A percentile compares a stretch with the other conserved stretches of the same genome.
phyloP scores from a whole-genome alignment of 92 coral and sea anemone genomes.

The Parazoanthus atlanticus region DNA sequence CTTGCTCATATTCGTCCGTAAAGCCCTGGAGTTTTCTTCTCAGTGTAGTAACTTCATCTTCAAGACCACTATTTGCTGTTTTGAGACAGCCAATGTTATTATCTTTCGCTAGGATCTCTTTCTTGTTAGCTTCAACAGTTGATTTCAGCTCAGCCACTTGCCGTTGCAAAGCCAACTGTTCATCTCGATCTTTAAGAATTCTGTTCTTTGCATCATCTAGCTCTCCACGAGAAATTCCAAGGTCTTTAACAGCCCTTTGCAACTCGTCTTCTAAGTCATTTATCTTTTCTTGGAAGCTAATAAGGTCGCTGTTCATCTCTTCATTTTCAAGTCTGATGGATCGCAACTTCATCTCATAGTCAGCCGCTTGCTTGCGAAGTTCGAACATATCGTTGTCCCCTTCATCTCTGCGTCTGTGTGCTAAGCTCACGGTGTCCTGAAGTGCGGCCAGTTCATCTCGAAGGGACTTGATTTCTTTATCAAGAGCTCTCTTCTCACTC shows the following conservation, averaged over 20 bases:
- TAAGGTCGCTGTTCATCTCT: constrained; percentile 92
- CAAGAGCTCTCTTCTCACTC: constrained; percentile 80
- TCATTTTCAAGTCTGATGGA: constrained; percentile 84
- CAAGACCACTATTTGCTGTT: constrained; percentile 73
- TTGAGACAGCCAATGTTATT: constrained; percentile 82
- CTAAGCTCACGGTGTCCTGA: constrained; percentile 80
- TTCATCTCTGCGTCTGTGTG: constrained; percentile 83
- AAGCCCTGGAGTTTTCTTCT: constrained; percentile 71
- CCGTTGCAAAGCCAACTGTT: constrained; percentile 61
- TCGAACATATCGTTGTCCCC: constrained; percentile 83
- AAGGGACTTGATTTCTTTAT: constrained; percentile 81
- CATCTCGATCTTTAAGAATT: constrained; percentile 77
- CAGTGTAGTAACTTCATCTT: constrained; percentile 79
- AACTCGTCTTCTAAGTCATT: constrained; percentile 81
- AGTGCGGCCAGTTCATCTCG: constrained; percentile 86
- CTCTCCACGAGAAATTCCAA: constrained; percentile 80
- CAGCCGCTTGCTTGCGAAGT: constrained; percentile 81
- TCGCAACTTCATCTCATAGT: constrained; percentile 75
- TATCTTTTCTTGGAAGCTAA: constrained; percentile 83
- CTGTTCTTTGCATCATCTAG: constrained; percentile 83
- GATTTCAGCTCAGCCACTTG: constrained; percentile 76
- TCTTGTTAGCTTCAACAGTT: constrained; percentile 71
- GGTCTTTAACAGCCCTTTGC: constrained; percentile 81
- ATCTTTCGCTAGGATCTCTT: constrained; percentile 75
- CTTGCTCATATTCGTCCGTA: constrained; percentile 83